These are phyloP conservation scores for Vanessa atalanta DNA, from an alignment of 1,140 invertebrate genomes.

Conservation along the genomic window DNA sequence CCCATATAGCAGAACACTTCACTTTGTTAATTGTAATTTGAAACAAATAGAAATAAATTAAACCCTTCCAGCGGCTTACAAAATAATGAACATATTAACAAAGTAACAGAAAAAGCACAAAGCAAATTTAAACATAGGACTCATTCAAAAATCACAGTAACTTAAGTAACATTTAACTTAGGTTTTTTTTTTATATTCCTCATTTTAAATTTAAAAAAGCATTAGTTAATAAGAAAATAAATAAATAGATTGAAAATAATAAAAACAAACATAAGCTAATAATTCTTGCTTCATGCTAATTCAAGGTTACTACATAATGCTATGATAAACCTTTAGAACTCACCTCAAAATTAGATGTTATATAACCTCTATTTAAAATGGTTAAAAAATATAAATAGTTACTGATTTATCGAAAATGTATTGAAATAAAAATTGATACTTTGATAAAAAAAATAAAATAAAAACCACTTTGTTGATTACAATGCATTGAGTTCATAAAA, in stretches of 20 bases:
- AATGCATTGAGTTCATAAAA: constrained; percentile 36
- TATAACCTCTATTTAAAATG: constrained; percentile 22
- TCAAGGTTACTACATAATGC: constrained; percentile 1
- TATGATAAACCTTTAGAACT: not conserved
- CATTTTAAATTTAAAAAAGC: constrained; percentile 1
- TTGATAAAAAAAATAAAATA: constrained; percentile 39
- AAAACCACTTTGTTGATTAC: constrained; percentile 43
- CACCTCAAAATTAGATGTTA: constrained; percentile 17
- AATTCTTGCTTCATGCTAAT: not conserved
- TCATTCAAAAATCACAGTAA: constrained; percentile 8
- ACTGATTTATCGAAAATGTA: constrained; percentile 38
- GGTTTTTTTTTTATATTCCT: not conserved
- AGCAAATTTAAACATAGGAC: not conserved
- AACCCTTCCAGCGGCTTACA: constrained; percentile 16
- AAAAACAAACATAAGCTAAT: constrained; percentile 18
- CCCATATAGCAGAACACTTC: constrained; percentile 37
- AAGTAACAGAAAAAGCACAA: constrained; percentile 13
- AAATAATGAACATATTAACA: constrained; percentile 4
- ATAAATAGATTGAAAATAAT: constrained; percentile 12
- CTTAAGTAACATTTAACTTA: not conserved
- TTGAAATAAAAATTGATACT: constrained; percentile 44
- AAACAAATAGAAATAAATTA: constrained; percentile 43
- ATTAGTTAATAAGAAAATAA: not conserved
- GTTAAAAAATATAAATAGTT: constrained; percentile 40
- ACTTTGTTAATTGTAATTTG: constrained; percentile 36